phyloP scores from a whole-genome alignment of 1,140 invertebrate genomes.

The Drosophila funebris region DNA sequence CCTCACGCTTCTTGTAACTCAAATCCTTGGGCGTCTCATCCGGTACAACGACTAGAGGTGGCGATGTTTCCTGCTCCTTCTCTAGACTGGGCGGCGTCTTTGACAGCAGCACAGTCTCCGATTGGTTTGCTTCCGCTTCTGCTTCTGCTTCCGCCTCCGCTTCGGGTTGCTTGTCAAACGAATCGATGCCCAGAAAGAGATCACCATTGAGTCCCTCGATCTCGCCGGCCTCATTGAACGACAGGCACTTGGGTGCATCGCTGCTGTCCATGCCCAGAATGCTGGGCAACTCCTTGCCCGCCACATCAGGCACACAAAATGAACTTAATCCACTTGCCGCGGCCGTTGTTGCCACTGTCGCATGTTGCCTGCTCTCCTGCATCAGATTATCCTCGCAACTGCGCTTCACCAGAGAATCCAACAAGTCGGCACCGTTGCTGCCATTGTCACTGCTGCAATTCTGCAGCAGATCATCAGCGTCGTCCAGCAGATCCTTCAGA shows the following conservation, averaged over 20 bases:
- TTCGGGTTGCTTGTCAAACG: slow-evolving; percentile 74
- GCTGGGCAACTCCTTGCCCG: slow-evolving; percentile 62
- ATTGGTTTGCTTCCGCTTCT: not conserved
- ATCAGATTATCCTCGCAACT: slow-evolving; percentile 85
- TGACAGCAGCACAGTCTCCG: not conserved
- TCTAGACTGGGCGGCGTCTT: slow-evolving; percentile 24
- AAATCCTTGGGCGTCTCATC: slow-evolving; percentile 86
- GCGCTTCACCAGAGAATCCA: slow-evolving; percentile 86
- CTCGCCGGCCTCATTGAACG: slow-evolving; percentile 82
- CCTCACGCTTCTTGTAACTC: slow-evolving; percentile 84
- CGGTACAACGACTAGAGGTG: slow-evolving; percentile 4
- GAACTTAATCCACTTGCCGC: slow-evolving; percentile 31
- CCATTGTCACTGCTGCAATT: slow-evolving; percentile 85
- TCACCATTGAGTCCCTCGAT: slow-evolving; percentile 81
- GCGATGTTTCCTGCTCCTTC: slow-evolving; percentile 7
- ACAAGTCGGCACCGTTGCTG: slow-evolving; percentile 83
- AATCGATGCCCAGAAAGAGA: slow-evolving; percentile 69
- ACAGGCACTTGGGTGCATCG: slow-evolving; percentile 83
- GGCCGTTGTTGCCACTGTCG: not conserved
- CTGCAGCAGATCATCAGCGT: slow-evolving; percentile 84
- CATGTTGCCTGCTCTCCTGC: slow-evolving; percentile 55
- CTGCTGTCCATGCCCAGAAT: slow-evolving; percentile 83
- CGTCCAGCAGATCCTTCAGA: slow-evolving; percentile 79
- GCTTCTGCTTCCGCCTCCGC: not conserved
- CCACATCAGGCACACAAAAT: slow-evolving; percentile 85